A percentile compares a stretch with the other conserved stretches of the same genome.
These are phyloP conservation scores for Hypomesus transpacificus DNA, from an alignment of 2,113 vertebrate genomes.

Conservation along the genomic window DNA sequence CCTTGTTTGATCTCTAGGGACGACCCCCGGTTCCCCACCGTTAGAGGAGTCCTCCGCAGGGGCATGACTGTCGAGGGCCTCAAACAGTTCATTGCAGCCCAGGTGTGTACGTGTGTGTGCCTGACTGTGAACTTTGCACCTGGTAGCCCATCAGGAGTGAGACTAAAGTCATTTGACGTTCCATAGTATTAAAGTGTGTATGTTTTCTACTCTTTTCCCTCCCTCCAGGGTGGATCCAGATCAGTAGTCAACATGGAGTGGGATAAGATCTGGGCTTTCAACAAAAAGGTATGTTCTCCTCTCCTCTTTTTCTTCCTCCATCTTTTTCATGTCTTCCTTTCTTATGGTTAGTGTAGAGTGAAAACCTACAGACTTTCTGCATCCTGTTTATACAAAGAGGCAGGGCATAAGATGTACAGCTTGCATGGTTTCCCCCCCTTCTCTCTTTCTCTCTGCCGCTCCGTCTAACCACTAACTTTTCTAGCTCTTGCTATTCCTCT, in stretches of 20 bases:
- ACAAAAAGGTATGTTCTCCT: constrained; percentile 86
- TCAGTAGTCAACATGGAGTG: constrained; percentile 99
- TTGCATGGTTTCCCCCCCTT: too few species aligned
- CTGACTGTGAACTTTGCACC: background rate
- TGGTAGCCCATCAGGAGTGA: too few species aligned
- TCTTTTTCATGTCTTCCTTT: background rate
- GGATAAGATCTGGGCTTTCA: constrained; percentile 99
- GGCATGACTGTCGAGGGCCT: constrained; percentile 98
- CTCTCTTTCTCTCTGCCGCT: too few species aligned
- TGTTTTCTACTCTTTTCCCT: background rate
- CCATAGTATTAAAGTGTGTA: background rate
- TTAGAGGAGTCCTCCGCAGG: constrained; percentile 92
- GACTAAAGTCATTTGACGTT: too few species aligned
- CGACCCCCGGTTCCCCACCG: constrained; percentile 96
- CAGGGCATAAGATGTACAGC: too few species aligned
- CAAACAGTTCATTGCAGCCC: constrained; percentile 97
- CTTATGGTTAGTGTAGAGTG: too few species aligned
- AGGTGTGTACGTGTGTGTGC: constrained; percentile 69
- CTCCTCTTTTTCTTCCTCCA: background rate
- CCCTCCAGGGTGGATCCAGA: constrained; percentile 86
- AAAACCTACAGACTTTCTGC: too few species aligned
- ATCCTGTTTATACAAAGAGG: too few species aligned
- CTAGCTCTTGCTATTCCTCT: too few species aligned
- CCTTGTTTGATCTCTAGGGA: constrained; percentile 76
- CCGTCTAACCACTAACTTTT: too few species aligned